phyloP scores from a whole-genome alignment of 2,797 vertebrate genomes.

The Notolabrus celidotus region DNA sequence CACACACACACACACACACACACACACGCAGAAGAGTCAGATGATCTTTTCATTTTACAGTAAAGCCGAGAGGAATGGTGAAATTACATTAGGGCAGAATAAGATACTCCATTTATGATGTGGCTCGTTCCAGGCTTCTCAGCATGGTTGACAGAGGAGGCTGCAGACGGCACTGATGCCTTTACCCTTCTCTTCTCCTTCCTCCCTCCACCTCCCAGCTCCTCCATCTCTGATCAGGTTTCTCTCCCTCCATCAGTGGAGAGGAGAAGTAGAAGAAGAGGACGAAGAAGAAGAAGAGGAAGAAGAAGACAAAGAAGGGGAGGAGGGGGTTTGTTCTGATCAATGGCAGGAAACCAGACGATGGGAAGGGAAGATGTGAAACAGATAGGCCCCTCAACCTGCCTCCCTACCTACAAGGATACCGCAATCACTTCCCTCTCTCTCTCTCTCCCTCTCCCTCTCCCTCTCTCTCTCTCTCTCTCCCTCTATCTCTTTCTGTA shows the following conservation, averaged over 20 bases:
- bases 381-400: conserved; percentile 86
- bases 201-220: conserved; percentile 47
- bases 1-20: conserved; percentile 6
- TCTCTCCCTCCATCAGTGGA: conserved; percentile 94
- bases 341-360: conserved; percentile 97
- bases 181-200: conserved; percentile 79
- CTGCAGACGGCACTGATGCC: conserved; percentile 73
- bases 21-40: conserved; percentile 48
- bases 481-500: conserved; percentile 53
- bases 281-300: conserved; percentile 78
- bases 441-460: too few relatives aligned
- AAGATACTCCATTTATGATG: conserved; percentile 78
- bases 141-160: conserved; percentile 66
- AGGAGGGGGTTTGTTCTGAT: conserved; percentile 90
- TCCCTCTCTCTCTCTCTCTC: conserved; percentile 52
- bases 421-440: conserved; percentile 61
- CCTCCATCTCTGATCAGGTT: conserved; percentile 87
- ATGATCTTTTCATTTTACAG: conserved; percentile 76
- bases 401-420: conserved; percentile 65
- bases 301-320: conserved; percentile 78
- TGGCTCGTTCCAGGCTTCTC: conserved; percentile 71
- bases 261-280: conserved; percentile 80
- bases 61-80: conserved; percentile 76
- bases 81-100: conserved; percentile 80
- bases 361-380: conserved; percentile 97